A percentile compares a stretch with the other conserved stretches of the same genome.
Evolutionary conservation across 2,797 vertebrate genomes (phyloP).

Genomic region (Peromyscus melanophrys): DNA sequence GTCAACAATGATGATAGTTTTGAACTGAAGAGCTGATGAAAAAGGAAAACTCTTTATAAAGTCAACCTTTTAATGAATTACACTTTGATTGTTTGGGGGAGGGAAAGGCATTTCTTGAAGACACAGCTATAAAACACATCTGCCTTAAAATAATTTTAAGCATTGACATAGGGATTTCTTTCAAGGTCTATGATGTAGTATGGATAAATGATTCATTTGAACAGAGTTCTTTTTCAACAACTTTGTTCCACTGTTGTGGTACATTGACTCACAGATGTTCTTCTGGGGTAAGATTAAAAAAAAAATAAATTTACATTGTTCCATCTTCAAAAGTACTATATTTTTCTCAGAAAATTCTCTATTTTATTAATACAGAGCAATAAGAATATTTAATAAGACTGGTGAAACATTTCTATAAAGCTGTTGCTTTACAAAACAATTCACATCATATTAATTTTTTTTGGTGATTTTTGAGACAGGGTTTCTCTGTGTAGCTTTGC

Average conservation of each 20-base stretch:
- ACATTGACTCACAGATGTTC: background rate
- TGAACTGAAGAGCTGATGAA: fast-evolving
- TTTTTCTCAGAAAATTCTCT: background rate
- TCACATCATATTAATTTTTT: too few relatives aligned
- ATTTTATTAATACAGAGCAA: background rate
- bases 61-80: background rate
- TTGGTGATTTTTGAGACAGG: too few relatives aligned
- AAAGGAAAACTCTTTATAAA: background rate
- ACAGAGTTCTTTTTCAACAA: slow-evolving; percentile 86
- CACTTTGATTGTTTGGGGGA: background rate
- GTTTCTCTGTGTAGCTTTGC: too few relatives aligned
- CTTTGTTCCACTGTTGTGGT: slow-evolving; percentile 66
- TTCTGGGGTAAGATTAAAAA: background rate
- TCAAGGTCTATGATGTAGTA: slow-evolving; percentile 78
- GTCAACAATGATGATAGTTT: slow-evolving; percentile 87
- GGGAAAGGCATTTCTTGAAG: background rate
- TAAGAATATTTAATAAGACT: background rate
- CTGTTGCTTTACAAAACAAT: background rate
- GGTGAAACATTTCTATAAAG: background rate
- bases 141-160: slow-evolving; percentile 43
- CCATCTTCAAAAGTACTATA: background rate
- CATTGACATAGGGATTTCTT: slow-evolving; percentile 21
- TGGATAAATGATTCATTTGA: slow-evolving; percentile 84
- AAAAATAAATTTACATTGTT: slow-evolving; percentile 59
- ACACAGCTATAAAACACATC: background rate